These are phyloP conservation scores for Prionace glauca DNA, from an alignment of 2,797 vertebrate species.

Conservation along the genomic window DNA sequence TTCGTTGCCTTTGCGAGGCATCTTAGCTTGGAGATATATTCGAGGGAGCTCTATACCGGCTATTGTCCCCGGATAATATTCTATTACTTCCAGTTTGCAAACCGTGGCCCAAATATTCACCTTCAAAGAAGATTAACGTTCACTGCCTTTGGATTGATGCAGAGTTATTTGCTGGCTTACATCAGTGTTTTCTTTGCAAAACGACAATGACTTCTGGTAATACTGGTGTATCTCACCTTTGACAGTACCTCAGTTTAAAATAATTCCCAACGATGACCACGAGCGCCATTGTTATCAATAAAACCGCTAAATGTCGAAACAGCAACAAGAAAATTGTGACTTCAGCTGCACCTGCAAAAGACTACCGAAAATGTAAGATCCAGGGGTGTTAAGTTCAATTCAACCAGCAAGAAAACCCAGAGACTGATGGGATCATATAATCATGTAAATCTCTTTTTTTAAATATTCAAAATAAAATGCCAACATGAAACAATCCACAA, in stretches of 20 bases:
- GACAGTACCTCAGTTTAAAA: neutral
- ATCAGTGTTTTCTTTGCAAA: neutral
- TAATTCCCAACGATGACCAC: neutral
- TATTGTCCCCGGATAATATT: neutral
- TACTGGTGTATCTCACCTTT: neutral
- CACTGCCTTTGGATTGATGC: neutral
- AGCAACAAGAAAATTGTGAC: neutral
- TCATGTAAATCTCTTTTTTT: neutral
- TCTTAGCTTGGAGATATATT: neutral
- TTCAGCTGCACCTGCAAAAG: neutral
- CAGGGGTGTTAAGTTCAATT: neutral
- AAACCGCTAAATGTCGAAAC: neutral
- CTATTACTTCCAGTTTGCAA: neutral
- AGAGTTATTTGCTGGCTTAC: neutral
- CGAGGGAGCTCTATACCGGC: neutral
- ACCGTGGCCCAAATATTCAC: neutral
- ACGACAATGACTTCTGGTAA: neutral
- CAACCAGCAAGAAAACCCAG: neutral
- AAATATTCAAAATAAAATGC: neutral
- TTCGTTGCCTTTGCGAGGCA: neutral
- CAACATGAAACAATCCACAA: neutral
- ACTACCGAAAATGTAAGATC: neutral
- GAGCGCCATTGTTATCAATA: neutral
- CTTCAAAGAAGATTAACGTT: neutral
- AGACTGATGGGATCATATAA: neutral